phyloP scores from a whole-genome alignment of 2,797 vertebrate species.

The Artibeus lituratus region DNA sequence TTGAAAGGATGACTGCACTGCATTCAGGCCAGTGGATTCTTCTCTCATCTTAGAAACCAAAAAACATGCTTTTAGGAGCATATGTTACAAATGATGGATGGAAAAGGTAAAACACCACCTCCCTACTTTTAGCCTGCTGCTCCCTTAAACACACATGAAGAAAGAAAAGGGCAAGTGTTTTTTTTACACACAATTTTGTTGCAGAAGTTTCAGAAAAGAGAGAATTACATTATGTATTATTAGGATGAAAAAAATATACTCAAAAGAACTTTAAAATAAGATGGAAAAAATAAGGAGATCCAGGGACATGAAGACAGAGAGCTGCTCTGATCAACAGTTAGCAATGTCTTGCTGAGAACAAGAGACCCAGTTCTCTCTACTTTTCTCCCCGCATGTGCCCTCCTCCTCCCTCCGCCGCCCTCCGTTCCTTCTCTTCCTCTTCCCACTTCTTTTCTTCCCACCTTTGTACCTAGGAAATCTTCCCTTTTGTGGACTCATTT shows the following conservation, averaged over 20 bases:
- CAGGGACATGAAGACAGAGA: neutral
- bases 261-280: neutral
- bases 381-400: neutral
- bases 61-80: neutral
- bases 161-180: neutral
- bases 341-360: neutral
- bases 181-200: neutral
- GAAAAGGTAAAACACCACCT: neutral
- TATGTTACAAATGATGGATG: neutral
- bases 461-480: neutral
- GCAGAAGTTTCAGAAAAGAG: neutral
- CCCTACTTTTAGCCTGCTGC: neutral
- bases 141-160: neutral
- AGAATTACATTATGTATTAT: neutral
- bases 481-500: neutral
- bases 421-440: neutral
- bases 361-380: neutral
- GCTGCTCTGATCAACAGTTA: neutral
- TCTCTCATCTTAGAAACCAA: neutral
- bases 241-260: neutral
- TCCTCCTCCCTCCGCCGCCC: neutral
- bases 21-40: neutral
- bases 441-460: neutral
- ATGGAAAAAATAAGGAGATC: neutral
- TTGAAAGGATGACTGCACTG: neutral